phyloP scores from a whole-genome alignment of 2,888 invertebrate genomes.

The Gnatocerus cornutus region DNA sequence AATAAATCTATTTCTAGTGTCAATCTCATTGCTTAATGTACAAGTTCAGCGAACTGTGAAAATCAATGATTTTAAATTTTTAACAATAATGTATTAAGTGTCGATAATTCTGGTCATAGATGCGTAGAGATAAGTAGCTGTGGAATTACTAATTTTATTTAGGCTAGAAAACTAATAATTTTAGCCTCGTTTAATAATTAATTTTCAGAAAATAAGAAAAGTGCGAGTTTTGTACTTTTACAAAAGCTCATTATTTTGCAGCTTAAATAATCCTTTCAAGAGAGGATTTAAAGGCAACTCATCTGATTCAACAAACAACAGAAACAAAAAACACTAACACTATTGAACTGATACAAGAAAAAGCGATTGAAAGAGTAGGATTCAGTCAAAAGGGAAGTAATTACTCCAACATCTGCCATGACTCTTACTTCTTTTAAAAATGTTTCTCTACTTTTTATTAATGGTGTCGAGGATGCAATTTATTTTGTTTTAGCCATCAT shows the following conservation, averaged over 20 bases:
- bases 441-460: slow-evolving; percentile 37
- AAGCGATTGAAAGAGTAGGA: not conserved
- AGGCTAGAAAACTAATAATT: too few species aligned
- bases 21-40: too few species aligned
- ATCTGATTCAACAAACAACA: slow-evolving; percentile 21
- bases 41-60: too few species aligned
- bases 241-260: not conserved
- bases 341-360: slow-evolving; percentile 56
- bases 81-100: too few species aligned
- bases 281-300: slow-evolving; percentile 23
- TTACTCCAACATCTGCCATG: slow-evolving; percentile 54
- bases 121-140: too few species aligned
- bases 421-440: slow-evolving; percentile 45
- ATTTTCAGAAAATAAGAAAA: too few species aligned
- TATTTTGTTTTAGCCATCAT: slow-evolving; percentile 21
- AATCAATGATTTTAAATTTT: too few species aligned
- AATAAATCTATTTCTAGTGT: too few species aligned
- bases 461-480: slow-evolving; percentile 28
- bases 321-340: slow-evolving; percentile 51
- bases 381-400: slow-evolving; percentile 49
- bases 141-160: too few species aligned
- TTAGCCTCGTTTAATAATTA: too few species aligned
- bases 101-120: too few species aligned
- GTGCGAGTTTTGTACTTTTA: too few species aligned
- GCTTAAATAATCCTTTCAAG: slow-evolving; percentile 35